Base-by-base conservation (phyloP, 2,888 invertebrate species). In the Cataglyphis altisquamis region DNA sequence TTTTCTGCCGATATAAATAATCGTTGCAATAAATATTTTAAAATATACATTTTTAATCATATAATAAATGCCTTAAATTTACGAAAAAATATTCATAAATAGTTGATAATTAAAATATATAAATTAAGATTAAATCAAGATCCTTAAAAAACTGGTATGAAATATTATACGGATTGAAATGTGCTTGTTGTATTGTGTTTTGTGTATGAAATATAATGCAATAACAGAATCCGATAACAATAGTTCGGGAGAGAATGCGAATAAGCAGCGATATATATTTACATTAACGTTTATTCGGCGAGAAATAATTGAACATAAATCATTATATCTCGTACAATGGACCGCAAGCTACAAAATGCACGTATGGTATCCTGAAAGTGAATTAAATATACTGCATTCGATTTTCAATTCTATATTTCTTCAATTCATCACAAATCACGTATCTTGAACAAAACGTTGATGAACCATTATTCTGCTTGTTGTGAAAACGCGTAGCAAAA, bases 331-430 rank as follows among this genome's bases (percentile, higher is more conserved):
- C 52, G 25, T 12, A 32, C 6, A 48, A 68, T 32, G 6, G 9
- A 48, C 10, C 18, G 48, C 29, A 57, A 3, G 21, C 10, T 60
- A 70, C 12, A 41, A 60, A 57, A 6, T 29, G 8, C 57, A 48
- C 21, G 4, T 15, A 9, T n/a, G 10, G 3, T 68, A 32, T 32
- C 10, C 15, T 15, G 10, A 67, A 72, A 12, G 3, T 18, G 15
- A 32, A 60, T 36, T 32, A 60, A 55, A 67, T 55, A 57, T 36
- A 18, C 2, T 21, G 6, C 21, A 45, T 60, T 78, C 25, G 0
- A 15, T 70, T 70, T 60, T 21, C 8, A 55, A 39, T 55, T 70
- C 25, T 67, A 55, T n/a, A 25, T 78, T 45, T 70, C 70, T 60
- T 21, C 32, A 60, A 45, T 60, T 62, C 15, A 55, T 0, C 12